phyloP scores from a whole-genome alignment of 1,140 invertebrate genomes.

The Triops cancriformis region DNA sequence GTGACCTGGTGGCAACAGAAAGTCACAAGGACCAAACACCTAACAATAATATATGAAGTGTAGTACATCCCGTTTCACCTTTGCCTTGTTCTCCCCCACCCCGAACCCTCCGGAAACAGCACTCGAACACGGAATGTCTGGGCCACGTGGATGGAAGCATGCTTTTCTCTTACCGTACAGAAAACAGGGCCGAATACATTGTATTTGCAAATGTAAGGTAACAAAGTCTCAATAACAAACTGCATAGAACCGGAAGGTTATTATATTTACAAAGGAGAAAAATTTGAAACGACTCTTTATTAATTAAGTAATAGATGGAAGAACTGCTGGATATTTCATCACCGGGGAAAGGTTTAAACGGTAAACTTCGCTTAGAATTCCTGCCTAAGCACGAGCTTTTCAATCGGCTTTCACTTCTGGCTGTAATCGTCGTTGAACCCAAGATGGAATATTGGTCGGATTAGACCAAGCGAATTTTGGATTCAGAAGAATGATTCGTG shows the following conservation, averaged over 20 bases:
- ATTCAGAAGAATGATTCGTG: conserved; percentile 21
- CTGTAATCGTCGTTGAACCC: conserved; percentile 26
- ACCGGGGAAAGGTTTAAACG: not conserved
- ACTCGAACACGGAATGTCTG: not conserved
- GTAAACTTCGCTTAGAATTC: not conserved
- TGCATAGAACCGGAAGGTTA: too few relatives aligned
- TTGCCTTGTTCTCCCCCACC: not conserved
- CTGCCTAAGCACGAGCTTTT: not conserved
- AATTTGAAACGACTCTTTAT: too few relatives aligned
- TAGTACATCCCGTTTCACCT: not conserved
- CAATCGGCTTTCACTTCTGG: not conserved
- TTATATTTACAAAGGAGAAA: too few relatives aligned
- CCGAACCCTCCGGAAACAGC: not conserved
- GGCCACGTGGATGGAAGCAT: not conserved
- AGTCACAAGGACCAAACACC: not conserved
- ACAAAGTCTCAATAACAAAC: too few relatives aligned
- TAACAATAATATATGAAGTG: not conserved
- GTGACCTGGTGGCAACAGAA: conserved; percentile 1
- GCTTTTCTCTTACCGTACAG: not conserved
- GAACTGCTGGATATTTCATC: too few relatives aligned
- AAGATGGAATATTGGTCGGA: conserved; percentile 23
- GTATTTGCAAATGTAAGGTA: too few relatives aligned
- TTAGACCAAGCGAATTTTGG: conserved; percentile 23
- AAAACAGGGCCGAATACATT: not conserved
- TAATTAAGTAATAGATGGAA: too few relatives aligned